These are phyloP conservation scores for Lasioglossum vierecki DNA, from an alignment of 2,888 invertebrate species.

Conservation along the genomic window DNA sequence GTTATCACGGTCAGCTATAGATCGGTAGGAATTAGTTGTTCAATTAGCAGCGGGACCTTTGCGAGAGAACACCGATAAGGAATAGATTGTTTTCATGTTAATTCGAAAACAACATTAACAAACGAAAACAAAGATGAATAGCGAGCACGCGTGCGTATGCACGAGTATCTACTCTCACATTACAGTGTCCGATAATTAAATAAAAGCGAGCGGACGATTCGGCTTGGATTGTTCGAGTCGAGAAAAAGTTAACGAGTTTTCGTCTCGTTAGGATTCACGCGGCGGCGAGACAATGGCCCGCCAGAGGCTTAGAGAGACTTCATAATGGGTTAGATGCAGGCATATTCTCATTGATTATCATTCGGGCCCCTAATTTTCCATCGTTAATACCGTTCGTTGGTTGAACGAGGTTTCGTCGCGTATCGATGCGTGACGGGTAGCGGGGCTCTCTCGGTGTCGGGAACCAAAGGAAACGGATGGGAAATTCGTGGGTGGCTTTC, in stretches of 20 bases:
- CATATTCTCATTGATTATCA: slow-evolving; percentile 7
- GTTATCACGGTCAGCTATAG: neutral
- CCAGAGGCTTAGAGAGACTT: neutral
- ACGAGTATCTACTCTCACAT: neutral
- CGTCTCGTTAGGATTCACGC: slow-evolving; percentile 10
- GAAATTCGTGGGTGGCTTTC: slow-evolving; percentile 20
- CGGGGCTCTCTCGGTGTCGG: neutral
- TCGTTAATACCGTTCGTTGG: slow-evolving; percentile 27
- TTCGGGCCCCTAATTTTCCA: slow-evolving; percentile 15
- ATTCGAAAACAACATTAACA: neutral
- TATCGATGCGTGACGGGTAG: neutral
- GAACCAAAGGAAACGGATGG: neutral
- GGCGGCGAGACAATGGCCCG: slow-evolving; percentile 21
- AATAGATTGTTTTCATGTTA: neutral
- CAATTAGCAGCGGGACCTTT: neutral
- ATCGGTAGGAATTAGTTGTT: neutral
- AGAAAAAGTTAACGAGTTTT: slow-evolving; percentile 18
- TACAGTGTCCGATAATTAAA: neutral
- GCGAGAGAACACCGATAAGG: neutral
- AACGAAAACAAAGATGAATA: neutral
- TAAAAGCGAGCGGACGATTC: neutral
- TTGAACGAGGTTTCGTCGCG: neutral
- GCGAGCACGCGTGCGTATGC: neutral
- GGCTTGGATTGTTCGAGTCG: neutral
- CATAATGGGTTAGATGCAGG: neutral